Evolutionary conservation across 2,888 invertebrate genomes (phyloP), one percentile per base, ranked within the genome.

Genomic region (Hydraecia micacea): DNA sequence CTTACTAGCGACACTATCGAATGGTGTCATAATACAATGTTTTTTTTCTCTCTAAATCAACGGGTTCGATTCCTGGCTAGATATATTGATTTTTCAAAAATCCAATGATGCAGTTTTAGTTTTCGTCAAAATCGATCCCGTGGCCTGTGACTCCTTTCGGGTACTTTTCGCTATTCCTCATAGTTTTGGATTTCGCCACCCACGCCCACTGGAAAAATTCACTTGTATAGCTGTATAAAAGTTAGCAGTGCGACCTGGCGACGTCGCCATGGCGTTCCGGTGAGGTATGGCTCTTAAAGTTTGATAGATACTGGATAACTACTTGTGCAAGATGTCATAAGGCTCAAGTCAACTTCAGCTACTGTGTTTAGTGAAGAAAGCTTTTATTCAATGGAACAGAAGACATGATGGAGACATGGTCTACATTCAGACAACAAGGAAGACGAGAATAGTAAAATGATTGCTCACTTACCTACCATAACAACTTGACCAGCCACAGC

Each of bases 401-500:
- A 46, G 5, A n/a, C 13, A 46, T 58, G 18, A 55, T n/a, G n/a
- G n/a, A n/a, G n/a, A n/a, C n/a, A n/a, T n/a, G n/a, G n/a, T n/a
- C n/a, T n/a, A 71, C 6, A 69, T 21, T 70, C 28, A 28, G 0
- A 52, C 42, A 21, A 28, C 32, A 65, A 72, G 42, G 18, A 46
- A 39, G 0, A 5, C 3, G 1, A 55, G n/a, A 25, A 58, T 18
- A 77, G 25, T 46, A 25, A 21, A 42, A 42, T 72, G 46, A 46
- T 58, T 65, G 52, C 2, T 65, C 73, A 95, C 96, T 95, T 86
- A 96, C 97, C 98, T 80, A 99, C 95, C 92, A 99, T 98, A 11
- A 99, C 99, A 86, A 99, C 99, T 97, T 99, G 99, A 3, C 99
- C 99, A 70, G 99, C 99, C 65, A 97, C 95, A 97, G 99, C 97